Evolutionary conservation across 2,888 invertebrate species (phyloP).

Genomic region (Sinodicranocentrus sp.): DNA sequence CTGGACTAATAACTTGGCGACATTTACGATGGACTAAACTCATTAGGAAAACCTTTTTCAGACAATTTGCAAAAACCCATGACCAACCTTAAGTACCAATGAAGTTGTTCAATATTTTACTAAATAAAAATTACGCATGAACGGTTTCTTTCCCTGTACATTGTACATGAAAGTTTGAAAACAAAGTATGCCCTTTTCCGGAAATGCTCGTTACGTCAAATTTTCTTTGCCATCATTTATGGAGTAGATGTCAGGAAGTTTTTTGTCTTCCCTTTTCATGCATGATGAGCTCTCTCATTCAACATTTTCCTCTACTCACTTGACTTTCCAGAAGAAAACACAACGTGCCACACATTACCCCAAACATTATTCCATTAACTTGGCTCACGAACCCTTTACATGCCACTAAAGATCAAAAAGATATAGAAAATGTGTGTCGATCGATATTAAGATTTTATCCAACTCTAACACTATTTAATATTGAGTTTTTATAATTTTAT

Average conservation of each 20-base stretch:
- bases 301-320: not conserved
- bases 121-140: not conserved
- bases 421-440: no score
- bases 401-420: no score
- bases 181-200: slow-evolving; percentile 56
- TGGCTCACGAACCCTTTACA: no score
- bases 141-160: slow-evolving; percentile 14
- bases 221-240: slow-evolving; percentile 73
- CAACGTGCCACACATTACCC: no score
- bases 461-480: no score
- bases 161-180: slow-evolving; percentile 9
- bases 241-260: slow-evolving; percentile 19
- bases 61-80: slow-evolving; percentile 65
- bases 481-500: no score
- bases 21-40: slow-evolving; percentile 65
- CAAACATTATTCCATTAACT: no score
- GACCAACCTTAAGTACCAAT: slow-evolving; percentile 59
- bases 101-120: no score
- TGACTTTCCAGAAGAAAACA: no score
- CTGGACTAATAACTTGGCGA: slow-evolving; percentile 40
- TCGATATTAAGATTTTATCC: no score
- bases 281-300: slow-evolving; percentile 3
- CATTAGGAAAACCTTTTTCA: slow-evolving; percentile 50
- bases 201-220: slow-evolving; percentile 74
- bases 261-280: slow-evolving; percentile 21